phyloP scores from a whole-genome alignment of 2,888 invertebrate species.

The Andrena marginata region DNA sequence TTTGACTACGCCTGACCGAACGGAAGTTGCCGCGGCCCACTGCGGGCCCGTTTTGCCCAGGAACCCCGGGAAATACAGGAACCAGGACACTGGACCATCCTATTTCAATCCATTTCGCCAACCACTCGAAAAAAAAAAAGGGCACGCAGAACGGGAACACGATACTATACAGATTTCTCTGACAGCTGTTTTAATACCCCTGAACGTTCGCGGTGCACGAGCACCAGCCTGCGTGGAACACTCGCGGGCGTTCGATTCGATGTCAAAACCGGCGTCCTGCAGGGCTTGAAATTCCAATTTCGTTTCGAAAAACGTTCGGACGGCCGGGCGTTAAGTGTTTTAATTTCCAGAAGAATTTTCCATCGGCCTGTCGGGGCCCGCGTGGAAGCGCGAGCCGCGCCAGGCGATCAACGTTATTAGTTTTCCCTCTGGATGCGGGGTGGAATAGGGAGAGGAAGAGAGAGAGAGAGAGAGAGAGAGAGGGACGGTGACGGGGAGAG shows the following conservation, averaged over 20 bases:
- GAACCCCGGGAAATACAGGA: constrained; percentile 17
- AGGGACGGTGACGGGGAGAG: no score
- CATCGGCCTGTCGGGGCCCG: background rate
- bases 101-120: constrained; percentile 20
- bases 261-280: background rate
- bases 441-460: background rate
- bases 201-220: background rate
- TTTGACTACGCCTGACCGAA: constrained; percentile 34
- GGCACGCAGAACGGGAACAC: no score
- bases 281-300: constrained; percentile 37
- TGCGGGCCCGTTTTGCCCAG: constrained; percentile 17
- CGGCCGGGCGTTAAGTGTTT: constrained; percentile 44
- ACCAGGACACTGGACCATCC: background rate
- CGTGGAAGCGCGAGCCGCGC: background rate
- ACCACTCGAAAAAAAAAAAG: no score
- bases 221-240: background rate
- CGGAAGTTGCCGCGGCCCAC: constrained; percentile 52
- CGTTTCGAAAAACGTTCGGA: constrained; percentile 32
- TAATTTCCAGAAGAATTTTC: constrained; percentile 50
- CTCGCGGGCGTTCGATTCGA: background rate
- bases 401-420: constrained; percentile 29
- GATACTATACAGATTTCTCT: no score
- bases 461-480: no score
- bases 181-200: background rate
- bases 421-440: constrained; percentile 7